Evolutionary conservation across 2,797 vertebrate genomes (phyloP).

Genomic region (Clarias pachynema): DNA sequence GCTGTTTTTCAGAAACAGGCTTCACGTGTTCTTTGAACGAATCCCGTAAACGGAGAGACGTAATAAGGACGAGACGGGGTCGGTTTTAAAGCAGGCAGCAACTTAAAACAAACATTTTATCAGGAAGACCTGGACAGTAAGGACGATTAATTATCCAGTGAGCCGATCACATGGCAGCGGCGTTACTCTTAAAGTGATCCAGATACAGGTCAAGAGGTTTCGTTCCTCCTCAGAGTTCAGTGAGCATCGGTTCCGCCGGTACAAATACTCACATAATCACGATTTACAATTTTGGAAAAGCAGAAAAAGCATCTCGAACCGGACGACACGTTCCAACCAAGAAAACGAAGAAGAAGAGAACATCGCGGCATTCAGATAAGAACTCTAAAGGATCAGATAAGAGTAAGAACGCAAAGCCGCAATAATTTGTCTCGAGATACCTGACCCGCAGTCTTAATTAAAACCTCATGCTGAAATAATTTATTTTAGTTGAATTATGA

Average conservation of each 20-base stretch:
- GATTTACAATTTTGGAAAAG: neutral
- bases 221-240: neutral
- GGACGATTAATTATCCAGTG: neutral
- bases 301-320: neutral
- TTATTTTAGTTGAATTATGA: neutral
- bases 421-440: neutral
- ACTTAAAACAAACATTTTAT: neutral
- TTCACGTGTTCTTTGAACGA: neutral
- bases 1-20: neutral
- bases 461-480: neutral
- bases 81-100: neutral
- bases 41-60: neutral
- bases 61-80: neutral
- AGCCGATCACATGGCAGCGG: neutral
- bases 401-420: too few species aligned
- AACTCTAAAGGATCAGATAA: too few species aligned
- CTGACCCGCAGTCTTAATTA: neutral
- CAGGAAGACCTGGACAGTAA: neutral
- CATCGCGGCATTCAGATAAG: too few species aligned
- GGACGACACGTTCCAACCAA: too few species aligned
- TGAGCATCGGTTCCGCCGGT: neutral
- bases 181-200: neutral
- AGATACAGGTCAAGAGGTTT: neutral
- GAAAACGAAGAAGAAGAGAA: too few species aligned
- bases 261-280: neutral